A percentile compares a stretch with the other conserved stretches of the same genome.
These are phyloP conservation scores for Blomia tropicalis DNA, from an alignment of 2,888 invertebrate species.

Conservation along the genomic window DNA sequence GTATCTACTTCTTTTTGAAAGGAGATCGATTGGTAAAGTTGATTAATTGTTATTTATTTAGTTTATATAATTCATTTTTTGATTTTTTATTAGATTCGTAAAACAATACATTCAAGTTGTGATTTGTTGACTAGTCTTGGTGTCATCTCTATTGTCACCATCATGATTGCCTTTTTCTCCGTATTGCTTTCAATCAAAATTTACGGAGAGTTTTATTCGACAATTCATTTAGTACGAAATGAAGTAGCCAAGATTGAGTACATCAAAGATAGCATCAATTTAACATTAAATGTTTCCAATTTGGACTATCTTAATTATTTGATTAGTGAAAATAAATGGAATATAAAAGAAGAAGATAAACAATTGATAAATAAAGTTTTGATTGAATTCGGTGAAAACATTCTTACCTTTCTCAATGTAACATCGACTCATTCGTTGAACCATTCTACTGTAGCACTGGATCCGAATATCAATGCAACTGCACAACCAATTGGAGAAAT, in stretches of 20 bases:
- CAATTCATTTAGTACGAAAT: constrained; percentile 5
- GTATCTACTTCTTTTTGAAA: background rate
- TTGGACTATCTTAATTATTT: background rate
- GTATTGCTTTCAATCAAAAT: constrained; percentile 11
- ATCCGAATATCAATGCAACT: background rate
- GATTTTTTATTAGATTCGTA: background rate
- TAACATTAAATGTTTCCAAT: background rate
- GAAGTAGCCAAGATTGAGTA: background rate
- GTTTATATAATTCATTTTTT: background rate
- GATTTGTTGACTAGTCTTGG: constrained; percentile 7
- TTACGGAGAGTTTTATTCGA: constrained; percentile 1
- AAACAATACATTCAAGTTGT: background rate
- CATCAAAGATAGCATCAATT: constrained; percentile 4
- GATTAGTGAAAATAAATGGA: background rate
- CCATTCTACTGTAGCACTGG: background rate
- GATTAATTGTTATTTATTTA: background rate
- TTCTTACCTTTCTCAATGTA: background rate
- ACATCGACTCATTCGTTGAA: background rate
- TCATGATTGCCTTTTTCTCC: background rate
- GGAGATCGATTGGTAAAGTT: constrained; percentile 5
- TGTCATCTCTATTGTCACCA: background rate
- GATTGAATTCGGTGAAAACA: background rate
- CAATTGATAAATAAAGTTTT: background rate
- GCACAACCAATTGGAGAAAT: background rate
- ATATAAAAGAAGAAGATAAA: constrained; percentile 9